A percentile compares a stretch with the other conserved stretches of the same genome.
These are phyloP conservation scores for Cryptoblepharus egeriae DNA, from an alignment of 2,797 vertebrate species.

Conservation along the genomic window DNA sequence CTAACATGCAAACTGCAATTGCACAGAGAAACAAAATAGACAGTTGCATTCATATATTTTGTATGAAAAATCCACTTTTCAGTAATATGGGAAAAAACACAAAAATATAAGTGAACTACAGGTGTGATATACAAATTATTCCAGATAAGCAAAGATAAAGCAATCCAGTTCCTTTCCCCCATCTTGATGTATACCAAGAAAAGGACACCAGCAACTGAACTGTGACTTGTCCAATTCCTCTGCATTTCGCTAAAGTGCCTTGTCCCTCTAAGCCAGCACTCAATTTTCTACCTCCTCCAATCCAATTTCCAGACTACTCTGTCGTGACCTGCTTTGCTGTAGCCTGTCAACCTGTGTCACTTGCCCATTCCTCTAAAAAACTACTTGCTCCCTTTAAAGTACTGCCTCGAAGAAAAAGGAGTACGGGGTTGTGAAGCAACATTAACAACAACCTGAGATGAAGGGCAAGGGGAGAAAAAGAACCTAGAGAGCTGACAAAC, in stretches of 20 bases:
- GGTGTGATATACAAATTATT: background rate
- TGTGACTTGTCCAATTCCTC: background rate
- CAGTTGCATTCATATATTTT: background rate
- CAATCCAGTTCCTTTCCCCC: background rate
- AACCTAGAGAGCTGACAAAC: conserved; percentile 6
- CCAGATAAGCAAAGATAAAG: background rate
- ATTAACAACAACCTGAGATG: conserved; percentile 14
- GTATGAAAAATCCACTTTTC: background rate
- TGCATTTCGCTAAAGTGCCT: background rate
- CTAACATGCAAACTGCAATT: no score
- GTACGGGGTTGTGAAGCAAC: background rate
- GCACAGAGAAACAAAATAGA: background rate
- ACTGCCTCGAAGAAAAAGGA: no score
- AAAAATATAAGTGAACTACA: background rate
- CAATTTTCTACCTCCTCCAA: conserved; percentile 2
- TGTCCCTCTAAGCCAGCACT: background rate
- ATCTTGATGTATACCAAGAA: background rate
- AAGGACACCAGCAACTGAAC: background rate
- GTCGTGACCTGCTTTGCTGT: background rate
- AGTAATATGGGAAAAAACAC: background rate
- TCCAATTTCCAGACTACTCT: conserved; percentile 20
- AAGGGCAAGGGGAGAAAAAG: no score
- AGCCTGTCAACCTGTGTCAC: background rate
- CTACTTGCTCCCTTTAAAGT: background rate
- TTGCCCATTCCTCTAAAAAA: conserved; percentile 39